Evolutionary conservation across 1,140 invertebrate species (phyloP), one percentile per base, ranked within the genome.

Genomic region (Platyura marginata): DNA sequence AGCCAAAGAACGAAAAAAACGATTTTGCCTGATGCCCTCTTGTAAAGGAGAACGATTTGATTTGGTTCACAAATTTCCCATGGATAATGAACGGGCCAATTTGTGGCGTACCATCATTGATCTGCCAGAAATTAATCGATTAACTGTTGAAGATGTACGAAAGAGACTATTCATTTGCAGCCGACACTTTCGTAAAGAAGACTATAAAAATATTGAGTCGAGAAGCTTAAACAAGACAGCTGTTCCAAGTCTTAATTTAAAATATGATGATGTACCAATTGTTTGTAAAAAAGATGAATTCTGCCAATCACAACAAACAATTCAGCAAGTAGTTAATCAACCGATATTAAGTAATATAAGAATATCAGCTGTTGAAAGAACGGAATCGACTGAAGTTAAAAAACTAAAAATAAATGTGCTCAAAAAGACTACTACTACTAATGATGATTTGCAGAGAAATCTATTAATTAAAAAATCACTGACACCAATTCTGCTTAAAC

Each of bases 31-130:
- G 1, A 19, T 44, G 13, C 44, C 44, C 3, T n/a, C 21, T 6
- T 44, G 44, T 25, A 21, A 15, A 16, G 43, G 41, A 21, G 19
- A 42, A 22, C 44, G 43, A 15, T 48, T 42, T 37, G 32, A 46
- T 34, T 40, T 48, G 21, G 42, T 42, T 3, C 47, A 48, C 21
- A 46, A 40, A 35, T 48, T 48, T 41, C 47, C 47, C 2, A 5
- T 29, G 16, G 34, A 38, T 16, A 10, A 22, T 1, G 34, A 44
- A 18, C 23, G 42, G 9, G 11, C 15, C 1, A 9, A 44, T 21
- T 6, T 21, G 8, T 48, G 47, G 47, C 21, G 35, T 2, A 16
- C 42, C 8, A 35, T 35, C 13, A 23, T 48, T 20, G 21, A 40
- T 20, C 35, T 34, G 22, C 42, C 42, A 2, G 15, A 25, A 29